phyloP scores from a whole-genome alignment of 2,888 invertebrate genomes.

The Galerucella pusilla region DNA sequence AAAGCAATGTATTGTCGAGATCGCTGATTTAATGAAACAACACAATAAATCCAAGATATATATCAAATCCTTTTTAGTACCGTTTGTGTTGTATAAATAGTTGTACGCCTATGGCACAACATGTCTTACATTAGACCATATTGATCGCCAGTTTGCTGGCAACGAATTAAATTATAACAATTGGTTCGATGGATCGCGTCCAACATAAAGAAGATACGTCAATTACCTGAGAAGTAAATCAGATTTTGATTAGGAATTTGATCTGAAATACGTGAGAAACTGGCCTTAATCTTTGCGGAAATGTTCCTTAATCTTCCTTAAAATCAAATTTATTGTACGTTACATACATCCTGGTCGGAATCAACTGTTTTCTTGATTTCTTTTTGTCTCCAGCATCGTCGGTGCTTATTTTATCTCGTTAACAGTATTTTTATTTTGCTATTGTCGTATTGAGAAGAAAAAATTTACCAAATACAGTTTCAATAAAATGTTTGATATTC shows the following conservation, averaged over 20 bases:
- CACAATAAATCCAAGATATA: constrained; percentile 28
- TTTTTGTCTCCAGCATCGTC: constrained; percentile 9
- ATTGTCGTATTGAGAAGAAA: not conserved
- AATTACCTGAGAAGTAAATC: constrained; percentile 58
- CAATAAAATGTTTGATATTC: constrained; percentile 1
- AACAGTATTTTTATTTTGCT: constrained; percentile 8
- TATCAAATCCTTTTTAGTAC: constrained; percentile 30
- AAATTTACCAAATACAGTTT: constrained; percentile 11
- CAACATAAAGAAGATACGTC: constrained; percentile 59
- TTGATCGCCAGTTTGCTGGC: constrained; percentile 34
- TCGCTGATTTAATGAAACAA: constrained; percentile 19
- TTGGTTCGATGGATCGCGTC: constrained; percentile 54
- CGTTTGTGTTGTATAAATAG: constrained; percentile 22
- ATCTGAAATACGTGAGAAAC: constrained; percentile 55
- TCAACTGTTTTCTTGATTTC: constrained; percentile 11
- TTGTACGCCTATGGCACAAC: constrained; percentile 21
- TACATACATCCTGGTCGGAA: constrained; percentile 16
- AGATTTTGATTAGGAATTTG: constrained; percentile 55
- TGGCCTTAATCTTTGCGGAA: constrained; percentile 49
- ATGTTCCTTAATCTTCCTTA: constrained; percentile 39
- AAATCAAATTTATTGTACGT: constrained; percentile 39
- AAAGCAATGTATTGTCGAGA: not conserved
- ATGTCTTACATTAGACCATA: constrained; percentile 40
- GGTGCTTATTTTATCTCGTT: constrained; percentile 19
- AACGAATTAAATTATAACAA: constrained; percentile 57